Conservation (phyloP, 2,113 vertebrate genomes). For the Hippocampus zosterae region DNA sequence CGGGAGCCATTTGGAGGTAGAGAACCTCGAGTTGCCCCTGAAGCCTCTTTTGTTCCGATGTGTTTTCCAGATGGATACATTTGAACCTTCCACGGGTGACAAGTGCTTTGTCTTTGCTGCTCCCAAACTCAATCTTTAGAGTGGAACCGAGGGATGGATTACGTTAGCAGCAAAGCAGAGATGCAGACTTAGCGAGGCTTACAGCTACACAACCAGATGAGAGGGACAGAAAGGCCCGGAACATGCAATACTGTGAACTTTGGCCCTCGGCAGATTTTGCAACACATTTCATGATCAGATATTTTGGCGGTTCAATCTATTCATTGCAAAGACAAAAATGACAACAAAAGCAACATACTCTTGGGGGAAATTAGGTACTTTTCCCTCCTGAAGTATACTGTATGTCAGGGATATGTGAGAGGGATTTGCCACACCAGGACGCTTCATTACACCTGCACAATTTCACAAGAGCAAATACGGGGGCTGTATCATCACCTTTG, state of each 20-base stretch:
- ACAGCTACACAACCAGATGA: constrained; percentile 25
- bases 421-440: background rate
- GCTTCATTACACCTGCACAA: background rate
- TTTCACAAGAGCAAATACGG: background rate
- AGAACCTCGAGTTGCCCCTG: constrained; percentile 44
- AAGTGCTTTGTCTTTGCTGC: constrained; percentile 39
- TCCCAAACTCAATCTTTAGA: constrained; percentile 42
- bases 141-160: constrained; percentile 26
- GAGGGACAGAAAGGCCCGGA: constrained; percentile 14
- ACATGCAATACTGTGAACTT: background rate
- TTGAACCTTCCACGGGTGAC: constrained; percentile 32
- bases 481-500: background rate
- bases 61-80: constrained; percentile 64
- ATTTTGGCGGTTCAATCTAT: background rate
- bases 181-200: constrained; percentile 21
- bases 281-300: background rate
- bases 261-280: background rate
- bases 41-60: constrained; percentile 53
- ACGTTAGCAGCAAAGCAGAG: constrained; percentile 29
- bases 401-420: background rate
- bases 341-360: background rate
- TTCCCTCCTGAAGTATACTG: too few species aligned
- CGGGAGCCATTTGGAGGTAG: constrained; percentile 51
- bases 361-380: background rate
- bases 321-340: background rate